Conservation (phyloP, 2,888 invertebrate genomes). For the Keiferia lycopersicella region DNA sequence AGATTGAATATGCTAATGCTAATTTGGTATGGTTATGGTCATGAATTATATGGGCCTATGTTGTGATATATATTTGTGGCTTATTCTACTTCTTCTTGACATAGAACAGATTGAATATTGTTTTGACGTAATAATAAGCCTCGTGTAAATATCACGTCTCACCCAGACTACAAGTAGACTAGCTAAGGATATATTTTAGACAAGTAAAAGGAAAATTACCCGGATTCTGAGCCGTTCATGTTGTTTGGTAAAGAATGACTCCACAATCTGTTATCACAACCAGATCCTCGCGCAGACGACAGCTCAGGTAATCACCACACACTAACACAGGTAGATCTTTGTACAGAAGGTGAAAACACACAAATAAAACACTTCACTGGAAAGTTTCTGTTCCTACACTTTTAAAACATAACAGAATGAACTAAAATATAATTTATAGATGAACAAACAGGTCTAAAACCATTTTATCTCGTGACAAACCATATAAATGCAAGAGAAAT, state of each 20-base stretch:
- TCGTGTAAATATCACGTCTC: constrained; percentile 7
- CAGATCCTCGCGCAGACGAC: constrained; percentile 48
- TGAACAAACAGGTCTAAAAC: constrained; percentile 56
- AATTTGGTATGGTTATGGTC: not conserved
- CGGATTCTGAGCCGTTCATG: constrained; percentile 91
- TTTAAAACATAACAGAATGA: constrained; percentile 63
- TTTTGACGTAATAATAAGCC: constrained; percentile 3
- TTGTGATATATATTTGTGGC: not conserved
- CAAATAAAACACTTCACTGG: constrained; percentile 54
- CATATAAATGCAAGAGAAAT: constrained; percentile 79
- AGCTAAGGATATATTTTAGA: not conserved
- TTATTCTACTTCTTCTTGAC: not conserved
- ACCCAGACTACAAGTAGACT: not conserved
- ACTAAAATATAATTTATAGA: constrained; percentile 61
- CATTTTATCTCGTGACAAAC: constrained; percentile 77
- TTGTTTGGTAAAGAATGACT: constrained; percentile 51
- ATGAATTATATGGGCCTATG: not conserved
- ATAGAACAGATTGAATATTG: not conserved
- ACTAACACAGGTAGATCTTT: constrained; percentile 56
- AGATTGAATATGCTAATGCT: not conserved
- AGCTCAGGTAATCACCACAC: constrained; percentile 50
- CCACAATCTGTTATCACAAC: constrained; percentile 33
- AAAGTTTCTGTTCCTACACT: constrained; percentile 60
- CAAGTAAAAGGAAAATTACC: constrained; percentile 75
- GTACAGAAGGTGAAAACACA: constrained; percentile 49